Conservation (phyloP, 2,113 vertebrate genomes). For the Pipra filicauda region DNA sequence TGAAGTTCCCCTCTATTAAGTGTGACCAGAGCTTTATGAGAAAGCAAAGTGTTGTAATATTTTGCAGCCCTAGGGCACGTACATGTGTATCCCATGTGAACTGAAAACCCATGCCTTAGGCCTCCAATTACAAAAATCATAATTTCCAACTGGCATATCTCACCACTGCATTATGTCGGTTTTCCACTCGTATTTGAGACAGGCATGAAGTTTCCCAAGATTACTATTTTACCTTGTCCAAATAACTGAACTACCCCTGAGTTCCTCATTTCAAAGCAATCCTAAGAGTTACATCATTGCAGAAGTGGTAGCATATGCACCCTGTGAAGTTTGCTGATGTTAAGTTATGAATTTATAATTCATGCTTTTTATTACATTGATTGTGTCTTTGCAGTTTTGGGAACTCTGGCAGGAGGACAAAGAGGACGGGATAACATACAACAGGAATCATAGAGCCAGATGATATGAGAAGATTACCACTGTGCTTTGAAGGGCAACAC, state of each 20-base stretch:
- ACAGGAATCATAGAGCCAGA: neutral
- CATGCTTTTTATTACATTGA: neutral
- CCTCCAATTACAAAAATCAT: neutral
- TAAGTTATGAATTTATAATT: neutral
- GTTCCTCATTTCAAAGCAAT: neutral
- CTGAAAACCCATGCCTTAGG: neutral
- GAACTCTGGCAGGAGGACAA: neutral
- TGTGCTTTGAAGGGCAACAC: neutral
- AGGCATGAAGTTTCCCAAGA: neutral
- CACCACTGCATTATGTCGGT: too few relatives aligned
- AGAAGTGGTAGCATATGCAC: neutral
- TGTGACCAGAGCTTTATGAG: neutral
- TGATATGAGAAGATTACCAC: neutral
- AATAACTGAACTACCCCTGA: neutral
- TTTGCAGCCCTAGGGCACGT: neutral
- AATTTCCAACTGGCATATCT: neutral
- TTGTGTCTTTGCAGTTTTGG: neutral
- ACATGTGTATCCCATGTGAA: neutral
- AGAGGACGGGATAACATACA: neutral
- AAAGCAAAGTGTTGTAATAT: neutral
- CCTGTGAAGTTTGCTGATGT: neutral
- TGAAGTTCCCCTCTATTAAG: neutral
- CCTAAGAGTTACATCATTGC: neutral
- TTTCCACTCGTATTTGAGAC: neutral
- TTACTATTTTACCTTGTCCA: neutral